Conservation (phyloP, 2,888 invertebrate species). For the Acrocyrtus sp. region DNA sequence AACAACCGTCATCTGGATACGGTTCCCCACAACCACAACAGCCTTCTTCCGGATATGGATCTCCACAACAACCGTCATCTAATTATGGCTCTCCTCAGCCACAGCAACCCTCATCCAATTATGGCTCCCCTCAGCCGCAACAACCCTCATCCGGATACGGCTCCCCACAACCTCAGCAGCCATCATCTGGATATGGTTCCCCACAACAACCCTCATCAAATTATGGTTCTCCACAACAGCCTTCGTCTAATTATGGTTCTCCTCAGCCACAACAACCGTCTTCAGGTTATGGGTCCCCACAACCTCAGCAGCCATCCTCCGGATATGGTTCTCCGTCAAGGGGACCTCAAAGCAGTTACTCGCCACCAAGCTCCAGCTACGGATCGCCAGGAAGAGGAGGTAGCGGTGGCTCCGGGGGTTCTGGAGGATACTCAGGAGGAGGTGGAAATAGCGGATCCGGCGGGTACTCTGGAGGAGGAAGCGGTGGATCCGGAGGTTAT, state of each 20-base stretch:
- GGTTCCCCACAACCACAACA: constrained; percentile 15
- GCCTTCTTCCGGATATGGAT: constrained; percentile 1
- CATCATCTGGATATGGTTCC: constrained; percentile 1
- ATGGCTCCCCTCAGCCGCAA: background rate
- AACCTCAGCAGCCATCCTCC: background rate
- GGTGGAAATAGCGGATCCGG: constrained; percentile 11
- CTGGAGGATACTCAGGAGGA: background rate
- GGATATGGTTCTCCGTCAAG: background rate
- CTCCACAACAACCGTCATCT: background rate
- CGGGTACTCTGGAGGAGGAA: background rate
- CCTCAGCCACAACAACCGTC: background rate
- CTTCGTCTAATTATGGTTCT: constrained; percentile 7
- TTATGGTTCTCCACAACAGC: constrained; percentile 9
- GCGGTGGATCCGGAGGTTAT: background rate
- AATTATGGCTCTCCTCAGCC: background rate
- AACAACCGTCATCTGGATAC: background rate
- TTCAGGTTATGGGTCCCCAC: background rate
- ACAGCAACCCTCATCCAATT: background rate
- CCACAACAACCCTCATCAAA: constrained; percentile 14
- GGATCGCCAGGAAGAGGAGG: constrained; percentile 9
- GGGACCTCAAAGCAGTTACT: background rate
- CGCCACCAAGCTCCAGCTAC: background rate
- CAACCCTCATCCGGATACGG: background rate
- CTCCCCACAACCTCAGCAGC: background rate
- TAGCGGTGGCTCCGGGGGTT: background rate